Evolutionary conservation across 2,888 invertebrate species (phyloP).

Genomic region (Notocelia uddmanniana): DNA sequence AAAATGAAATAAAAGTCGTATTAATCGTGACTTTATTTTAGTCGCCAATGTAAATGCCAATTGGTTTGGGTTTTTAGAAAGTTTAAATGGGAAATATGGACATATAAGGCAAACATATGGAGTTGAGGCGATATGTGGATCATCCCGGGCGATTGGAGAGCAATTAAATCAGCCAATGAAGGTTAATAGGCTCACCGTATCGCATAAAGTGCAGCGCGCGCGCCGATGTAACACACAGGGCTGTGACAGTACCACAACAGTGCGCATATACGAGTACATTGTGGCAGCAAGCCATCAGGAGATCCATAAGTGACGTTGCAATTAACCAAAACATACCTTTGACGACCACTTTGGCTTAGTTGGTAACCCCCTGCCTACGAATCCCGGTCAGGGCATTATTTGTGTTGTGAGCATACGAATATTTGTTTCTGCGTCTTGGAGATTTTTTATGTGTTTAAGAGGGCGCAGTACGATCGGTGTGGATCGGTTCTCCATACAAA

Average conservation of each 20-base stretch:
- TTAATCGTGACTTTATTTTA: constrained; percentile 20
- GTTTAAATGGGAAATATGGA: constrained; percentile 5
- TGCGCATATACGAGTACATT: neutral
- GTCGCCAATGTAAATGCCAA: constrained; percentile 20
- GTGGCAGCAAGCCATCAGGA: too few species aligned
- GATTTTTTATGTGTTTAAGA: too few species aligned
- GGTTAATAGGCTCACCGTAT: constrained; percentile 45
- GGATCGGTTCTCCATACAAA: too few species aligned
- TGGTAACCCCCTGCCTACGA: too few species aligned
- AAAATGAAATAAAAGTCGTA: constrained; percentile 13
- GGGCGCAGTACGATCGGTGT: too few species aligned
- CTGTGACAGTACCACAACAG: constrained; percentile 22
- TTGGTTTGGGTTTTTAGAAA: constrained; percentile 26
- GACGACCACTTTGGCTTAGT: too few species aligned
- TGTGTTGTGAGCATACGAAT: too few species aligned
- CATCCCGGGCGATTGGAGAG: constrained; percentile 29
- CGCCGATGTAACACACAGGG: constrained; percentile 10
- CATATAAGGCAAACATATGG: constrained; percentile 12
- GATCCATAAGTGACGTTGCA: too few species aligned
- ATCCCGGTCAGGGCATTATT: too few species aligned
- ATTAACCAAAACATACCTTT: too few species aligned
- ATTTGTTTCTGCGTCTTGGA: too few species aligned
- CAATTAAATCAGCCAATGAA: constrained; percentile 43
- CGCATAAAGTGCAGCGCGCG: constrained; percentile 42
- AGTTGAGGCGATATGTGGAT: constrained; percentile 30